phyloP scores from a whole-genome alignment of 2,113 vertebrate species.

The Otis tarda region DNA sequence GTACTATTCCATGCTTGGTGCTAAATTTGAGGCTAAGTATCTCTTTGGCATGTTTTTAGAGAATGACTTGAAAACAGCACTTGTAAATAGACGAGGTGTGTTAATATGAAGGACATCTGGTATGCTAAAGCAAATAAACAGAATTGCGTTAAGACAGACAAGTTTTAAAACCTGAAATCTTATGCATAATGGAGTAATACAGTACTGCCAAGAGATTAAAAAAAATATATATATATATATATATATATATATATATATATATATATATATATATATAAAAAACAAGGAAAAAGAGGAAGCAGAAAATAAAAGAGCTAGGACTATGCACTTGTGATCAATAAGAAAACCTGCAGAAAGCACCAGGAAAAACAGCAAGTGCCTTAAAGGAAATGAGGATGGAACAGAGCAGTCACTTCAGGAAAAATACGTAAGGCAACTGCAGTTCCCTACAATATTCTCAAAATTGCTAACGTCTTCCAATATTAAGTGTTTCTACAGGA shows the following conservation, averaged over 20 bases:
- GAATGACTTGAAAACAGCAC: not conserved
- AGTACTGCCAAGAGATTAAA: not conserved
- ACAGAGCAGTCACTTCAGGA: not conserved
- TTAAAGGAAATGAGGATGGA: not conserved
- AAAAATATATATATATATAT: not conserved
- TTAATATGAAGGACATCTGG: not conserved
- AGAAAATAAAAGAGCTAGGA: not conserved
- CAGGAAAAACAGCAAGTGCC: not conserved
- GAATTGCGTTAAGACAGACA: not conserved
- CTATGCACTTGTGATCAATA: not conserved
- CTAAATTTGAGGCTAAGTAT: not conserved
- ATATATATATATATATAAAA: not conserved
- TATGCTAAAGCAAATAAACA: not conserved
- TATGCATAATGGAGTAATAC: not conserved
- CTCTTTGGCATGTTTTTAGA: not conserved
- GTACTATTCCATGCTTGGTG: not conserved
- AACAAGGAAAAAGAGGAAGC: not conserved
- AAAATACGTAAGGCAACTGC: not conserved
- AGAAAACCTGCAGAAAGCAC: not conserved
- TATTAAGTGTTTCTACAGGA: not conserved
- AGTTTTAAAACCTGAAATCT: not conserved
- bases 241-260: too few species aligned
- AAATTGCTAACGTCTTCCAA: not conserved
- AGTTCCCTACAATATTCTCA: not conserved
- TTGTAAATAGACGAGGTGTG: not conserved